phyloP scores from a whole-genome alignment of 2,113 vertebrate genomes.

The Muscicapa adusta region DNA sequence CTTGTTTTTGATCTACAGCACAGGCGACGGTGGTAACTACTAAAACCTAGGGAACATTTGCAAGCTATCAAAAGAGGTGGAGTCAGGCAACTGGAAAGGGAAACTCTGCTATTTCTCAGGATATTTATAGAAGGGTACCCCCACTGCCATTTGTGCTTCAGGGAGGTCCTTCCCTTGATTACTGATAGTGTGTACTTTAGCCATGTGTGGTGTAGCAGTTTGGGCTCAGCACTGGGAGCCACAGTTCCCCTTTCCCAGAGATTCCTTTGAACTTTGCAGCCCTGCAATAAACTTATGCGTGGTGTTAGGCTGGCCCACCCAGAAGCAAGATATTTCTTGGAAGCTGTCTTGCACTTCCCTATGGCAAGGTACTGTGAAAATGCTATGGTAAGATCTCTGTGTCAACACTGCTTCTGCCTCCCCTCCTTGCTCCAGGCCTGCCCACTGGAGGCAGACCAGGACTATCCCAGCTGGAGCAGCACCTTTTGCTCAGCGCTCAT shows the following conservation, averaged over 20 bases:
- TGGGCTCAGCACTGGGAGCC: slow-evolving; percentile 15
- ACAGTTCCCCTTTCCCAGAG: slow-evolving; percentile 51
- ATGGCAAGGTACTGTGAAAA: slow-evolving; percentile 41
- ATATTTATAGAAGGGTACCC: slow-evolving; percentile 77
- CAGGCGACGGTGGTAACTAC: neutral
- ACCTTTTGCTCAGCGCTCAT: neutral
- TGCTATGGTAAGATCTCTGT: neutral
- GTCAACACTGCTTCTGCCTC: neutral
- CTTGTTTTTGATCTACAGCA: slow-evolving; percentile 42
- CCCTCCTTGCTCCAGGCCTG: neutral
- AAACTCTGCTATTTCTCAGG: slow-evolving; percentile 53
- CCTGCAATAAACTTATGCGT: slow-evolving; percentile 52
- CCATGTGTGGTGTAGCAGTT: slow-evolving; percentile 71
- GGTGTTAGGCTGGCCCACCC: slow-evolving; percentile 64
- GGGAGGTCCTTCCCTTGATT: slow-evolving; percentile 75
- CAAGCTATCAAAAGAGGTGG: slow-evolving; percentile 66
- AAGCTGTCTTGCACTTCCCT: slow-evolving; percentile 23
- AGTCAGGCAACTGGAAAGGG: slow-evolving; percentile 63
- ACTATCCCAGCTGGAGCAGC: neutral
- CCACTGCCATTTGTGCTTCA: slow-evolving; percentile 68
- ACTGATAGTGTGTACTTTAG: slow-evolving; percentile 72
- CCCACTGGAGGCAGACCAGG: neutral
- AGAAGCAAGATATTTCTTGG: slow-evolving; percentile 59
- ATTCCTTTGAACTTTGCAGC: slow-evolving; percentile 69
- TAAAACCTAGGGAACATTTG: slow-evolving; percentile 61